Conservation (phyloP, 2,888 invertebrate species). For the Sarcophaga subvicina region DNA sequence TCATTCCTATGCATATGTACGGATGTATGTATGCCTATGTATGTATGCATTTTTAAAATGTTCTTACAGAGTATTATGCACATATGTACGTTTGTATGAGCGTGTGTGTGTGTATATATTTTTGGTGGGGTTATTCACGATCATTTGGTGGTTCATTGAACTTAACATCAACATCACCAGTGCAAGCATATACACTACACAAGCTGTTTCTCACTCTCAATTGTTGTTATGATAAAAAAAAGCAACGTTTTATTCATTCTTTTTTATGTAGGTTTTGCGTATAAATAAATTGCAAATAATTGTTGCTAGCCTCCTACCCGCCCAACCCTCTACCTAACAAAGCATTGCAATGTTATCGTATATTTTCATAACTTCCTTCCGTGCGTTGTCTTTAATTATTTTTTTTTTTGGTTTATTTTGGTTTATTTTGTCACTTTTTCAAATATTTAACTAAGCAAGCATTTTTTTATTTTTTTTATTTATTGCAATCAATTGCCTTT, state of each 20-base stretch:
- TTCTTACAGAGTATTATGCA: neutral
- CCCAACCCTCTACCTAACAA: neutral
- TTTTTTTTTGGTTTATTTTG: neutral
- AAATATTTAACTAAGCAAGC: neutral
- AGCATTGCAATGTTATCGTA: neutral
- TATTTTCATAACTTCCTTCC: neutral
- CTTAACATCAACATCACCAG: conserved; percentile 13
- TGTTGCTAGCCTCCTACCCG: neutral
- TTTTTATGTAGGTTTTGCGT: neutral
- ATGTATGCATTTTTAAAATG: too few relatives aligned
- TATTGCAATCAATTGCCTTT: neutral
- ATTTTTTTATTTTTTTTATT: neutral
- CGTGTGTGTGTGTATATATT: neutral
- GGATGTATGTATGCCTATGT: neutral
- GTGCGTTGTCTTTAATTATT: neutral
- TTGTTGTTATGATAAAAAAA: neutral
- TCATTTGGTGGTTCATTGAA: conserved; percentile 65
- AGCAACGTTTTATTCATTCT: neutral
- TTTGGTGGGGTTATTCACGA: conserved; percentile 60
- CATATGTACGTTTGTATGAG: neutral
- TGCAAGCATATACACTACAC: neutral
- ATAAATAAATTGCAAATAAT: neutral
- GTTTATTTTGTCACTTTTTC: neutral
- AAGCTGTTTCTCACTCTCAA: neutral
- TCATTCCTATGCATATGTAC: neutral